Evolutionary conservation across 1,140 invertebrate genomes (phyloP).

Genomic region (Calliopsis andreniformis): DNA sequence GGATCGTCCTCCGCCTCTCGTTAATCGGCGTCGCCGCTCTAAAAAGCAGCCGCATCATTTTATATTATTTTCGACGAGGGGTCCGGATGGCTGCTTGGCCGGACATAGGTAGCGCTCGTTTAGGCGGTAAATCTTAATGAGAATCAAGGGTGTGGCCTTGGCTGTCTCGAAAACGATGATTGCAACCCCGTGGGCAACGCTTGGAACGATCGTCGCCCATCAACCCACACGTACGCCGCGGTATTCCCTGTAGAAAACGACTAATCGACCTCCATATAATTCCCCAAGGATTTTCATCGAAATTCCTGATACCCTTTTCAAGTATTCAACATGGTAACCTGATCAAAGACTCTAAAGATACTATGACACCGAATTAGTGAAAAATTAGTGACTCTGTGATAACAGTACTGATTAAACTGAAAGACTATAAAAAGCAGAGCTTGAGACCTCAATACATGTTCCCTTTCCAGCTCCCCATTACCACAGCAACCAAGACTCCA

Average conservation of each 20-base stretch:
- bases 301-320: no score
- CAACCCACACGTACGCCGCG: slow-evolving; percentile 22
- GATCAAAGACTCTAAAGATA: no score
- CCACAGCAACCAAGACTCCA: no score
- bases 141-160: slow-evolving; percentile 66
- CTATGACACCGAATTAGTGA: no score
- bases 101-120: slow-evolving; percentile 59
- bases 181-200: slow-evolving; percentile 52
- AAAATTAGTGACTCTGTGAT: no score
- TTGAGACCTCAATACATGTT: no score
- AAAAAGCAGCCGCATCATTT: slow-evolving; percentile 57
- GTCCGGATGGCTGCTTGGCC: slow-evolving; percentile 42
- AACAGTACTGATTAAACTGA: no score
- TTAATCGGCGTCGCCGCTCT: slow-evolving; percentile 18
- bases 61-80: slow-evolving; percentile 57
- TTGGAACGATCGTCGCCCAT: slow-evolving; percentile 44
- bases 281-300: no score
- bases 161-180: slow-evolving; percentile 50
- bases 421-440: no score
- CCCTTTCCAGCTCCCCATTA: no score
- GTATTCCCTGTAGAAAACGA: slow-evolving; percentile 1
- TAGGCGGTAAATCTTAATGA: slow-evolving; percentile 67
- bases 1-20: not conserved
- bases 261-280: not conserved
- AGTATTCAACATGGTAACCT: no score